Conservation (phyloP, 1,140 invertebrate species). For the Hydropsyche tenuis region DNA sequence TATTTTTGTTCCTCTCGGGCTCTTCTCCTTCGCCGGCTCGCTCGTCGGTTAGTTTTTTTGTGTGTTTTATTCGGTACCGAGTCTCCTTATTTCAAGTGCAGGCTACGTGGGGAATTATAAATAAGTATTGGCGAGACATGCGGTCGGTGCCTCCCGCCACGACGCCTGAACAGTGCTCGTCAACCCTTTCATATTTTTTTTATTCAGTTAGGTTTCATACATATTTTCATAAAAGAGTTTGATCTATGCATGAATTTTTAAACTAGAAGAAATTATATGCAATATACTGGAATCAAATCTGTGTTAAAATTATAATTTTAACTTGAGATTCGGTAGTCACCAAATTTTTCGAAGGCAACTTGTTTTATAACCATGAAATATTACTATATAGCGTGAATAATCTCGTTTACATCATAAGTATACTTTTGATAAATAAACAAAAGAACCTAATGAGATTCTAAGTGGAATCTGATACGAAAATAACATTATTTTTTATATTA, state of each 20-base stretch:
- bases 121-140: conserved; percentile 49
- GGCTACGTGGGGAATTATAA: conserved; percentile 49
- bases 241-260: too few relatives aligned
- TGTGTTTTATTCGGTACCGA: conserved; percentile 40
- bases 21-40: not conserved
- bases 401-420: too few relatives aligned
- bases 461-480: not conserved
- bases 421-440: too few relatives aligned
- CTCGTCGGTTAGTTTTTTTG: not conserved
- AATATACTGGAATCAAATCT: not conserved
- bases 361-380: too few relatives aligned
- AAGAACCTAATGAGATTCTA: not conserved
- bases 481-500: not conserved
- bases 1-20: not conserved
- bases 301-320: not conserved
- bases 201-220: not conserved
- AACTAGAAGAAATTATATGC: not conserved
- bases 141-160: conserved; percentile 41
- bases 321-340: not conserved
- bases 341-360: too few relatives aligned
- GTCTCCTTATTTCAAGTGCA: conserved; percentile 50
- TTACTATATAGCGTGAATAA: too few relatives aligned
- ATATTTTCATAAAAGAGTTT: too few relatives aligned
- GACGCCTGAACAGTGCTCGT: conserved; percentile 8
- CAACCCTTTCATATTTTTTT: not conserved